Base-by-base conservation (phyloP, 2,888 invertebrate species). In the Rhagium mordax region DNA sequence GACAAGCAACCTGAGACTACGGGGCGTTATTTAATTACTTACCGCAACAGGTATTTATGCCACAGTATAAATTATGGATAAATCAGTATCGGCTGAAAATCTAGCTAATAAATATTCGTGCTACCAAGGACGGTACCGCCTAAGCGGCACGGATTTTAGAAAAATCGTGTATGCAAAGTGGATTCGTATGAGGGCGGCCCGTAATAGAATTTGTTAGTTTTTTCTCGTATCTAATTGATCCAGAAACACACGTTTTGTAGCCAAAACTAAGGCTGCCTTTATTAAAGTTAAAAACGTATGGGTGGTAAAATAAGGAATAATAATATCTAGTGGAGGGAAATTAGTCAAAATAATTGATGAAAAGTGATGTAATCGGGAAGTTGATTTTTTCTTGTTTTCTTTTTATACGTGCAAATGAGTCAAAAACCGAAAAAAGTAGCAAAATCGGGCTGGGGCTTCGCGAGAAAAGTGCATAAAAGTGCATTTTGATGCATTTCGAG, bases 11-110 rank as follows among this genome's bases (percentile, higher is more conserved):
- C 20, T 13, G 3, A n/a, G 24, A 15, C 55, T 61, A 71, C 69
- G 53, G 73, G 75, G 75, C 75, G 73, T 76, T 66, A 66, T 74
- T 74, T 66, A 73, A 73, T 74, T 71, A 73, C 16, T 29, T 55
- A 33, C 68, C 59, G 60, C 60, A 62, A 64, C 15, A 27, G 72
- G 67, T 71, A 64, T 68, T 68, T 65, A 53, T 64, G 72, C 64
- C 70, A 41, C 47, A 10, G 67, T 61, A 74, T 75, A 69, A 71
- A 73, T 75, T 73, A 75, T 74, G 65, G 68, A 74, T 69, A 66
- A 68, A 16, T 71, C 70, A 24, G 55, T 8, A 57, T 57, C 24
- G 24, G n/a, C 13, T 24, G 27, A 24, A 27, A 57, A 57, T 57
- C 24, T 27, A 57, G 55, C 27, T n/a, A n/a, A 57, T 57, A 57